A percentile compares a stretch with the other conserved stretches of the same genome.
These are phyloP conservation scores for Pocillopora verrucosa DNA, from an alignment of 64 coral and sea anemone species.

Conservation along the genomic window DNA sequence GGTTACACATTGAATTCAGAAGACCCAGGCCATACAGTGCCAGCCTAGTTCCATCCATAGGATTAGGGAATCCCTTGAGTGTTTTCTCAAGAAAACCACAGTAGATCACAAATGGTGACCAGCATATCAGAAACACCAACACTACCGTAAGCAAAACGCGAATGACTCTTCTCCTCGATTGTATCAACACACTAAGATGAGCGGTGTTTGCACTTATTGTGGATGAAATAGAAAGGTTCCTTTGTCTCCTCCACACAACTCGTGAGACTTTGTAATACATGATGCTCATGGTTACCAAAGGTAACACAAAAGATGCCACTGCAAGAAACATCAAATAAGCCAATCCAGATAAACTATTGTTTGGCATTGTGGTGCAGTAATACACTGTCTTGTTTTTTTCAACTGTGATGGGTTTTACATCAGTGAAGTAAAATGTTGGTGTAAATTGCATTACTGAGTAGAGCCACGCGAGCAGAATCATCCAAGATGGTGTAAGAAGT, in stretches of 20 bases:
- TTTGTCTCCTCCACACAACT: constrained; percentile 52
- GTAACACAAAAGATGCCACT: constrained; percentile 57
- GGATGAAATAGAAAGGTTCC: constrained; percentile 49
- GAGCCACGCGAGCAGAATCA: constrained; percentile 53
- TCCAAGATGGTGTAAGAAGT: constrained; percentile 30
- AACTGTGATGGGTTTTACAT: constrained; percentile 36
- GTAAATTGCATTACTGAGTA: constrained; percentile 40
- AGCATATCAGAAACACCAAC: constrained; percentile 60
- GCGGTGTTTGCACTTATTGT: background rate
- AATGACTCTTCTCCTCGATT: constrained; percentile 59
- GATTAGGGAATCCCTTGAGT: constrained; percentile 60
- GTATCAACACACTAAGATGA: constrained; percentile 10
- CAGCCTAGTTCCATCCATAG: constrained; percentile 41
- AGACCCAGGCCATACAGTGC: constrained; percentile 49
- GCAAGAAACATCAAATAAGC: constrained; percentile 47
- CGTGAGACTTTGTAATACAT: constrained; percentile 48
- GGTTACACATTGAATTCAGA: constrained; percentile 65
- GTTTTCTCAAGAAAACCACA: constrained; percentile 58
- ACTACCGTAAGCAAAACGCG: constrained; percentile 60
- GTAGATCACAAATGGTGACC: constrained; percentile 71
- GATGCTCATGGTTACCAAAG: constrained; percentile 69
- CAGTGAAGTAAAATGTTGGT: constrained; percentile 78
- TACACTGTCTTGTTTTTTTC: constrained; percentile 40
- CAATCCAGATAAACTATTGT: constrained; percentile 40
- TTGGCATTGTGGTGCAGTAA: constrained; percentile 73